Evolutionary conservation across 2,113 vertebrate species (phyloP).

Genomic region (Etheostoma cragini): DNA sequence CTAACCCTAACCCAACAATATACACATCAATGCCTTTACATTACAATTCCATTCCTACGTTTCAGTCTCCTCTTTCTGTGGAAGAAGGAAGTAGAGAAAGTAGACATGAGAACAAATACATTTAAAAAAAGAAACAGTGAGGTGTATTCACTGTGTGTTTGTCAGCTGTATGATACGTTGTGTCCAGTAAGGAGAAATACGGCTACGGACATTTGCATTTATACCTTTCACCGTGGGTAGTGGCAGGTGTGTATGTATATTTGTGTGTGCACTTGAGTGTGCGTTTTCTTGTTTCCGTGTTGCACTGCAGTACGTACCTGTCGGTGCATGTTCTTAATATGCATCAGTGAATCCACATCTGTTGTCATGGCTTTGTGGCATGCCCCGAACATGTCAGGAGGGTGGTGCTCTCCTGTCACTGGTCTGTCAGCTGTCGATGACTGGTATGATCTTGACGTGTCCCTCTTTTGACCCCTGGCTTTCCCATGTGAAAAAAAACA

Average conservation of each 20-base stretch:
- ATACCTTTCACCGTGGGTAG: not conserved
- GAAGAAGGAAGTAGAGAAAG: not conserved
- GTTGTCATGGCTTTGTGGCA: slow-evolving; percentile 47
- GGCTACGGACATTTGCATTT: not conserved
- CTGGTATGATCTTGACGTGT: slow-evolving; percentile 17
- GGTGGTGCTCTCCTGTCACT: slow-evolving; percentile 21
- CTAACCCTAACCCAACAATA: too few relatives aligned
- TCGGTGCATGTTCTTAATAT: slow-evolving; percentile 17
- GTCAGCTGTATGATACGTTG: not conserved
- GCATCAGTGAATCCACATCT: slow-evolving; percentile 38
- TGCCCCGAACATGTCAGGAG: slow-evolving; percentile 40
- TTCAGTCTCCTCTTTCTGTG: not conserved
- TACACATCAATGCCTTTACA: too few relatives aligned
- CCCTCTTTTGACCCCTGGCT: slow-evolving; percentile 17
- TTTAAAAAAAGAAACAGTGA: not conserved
- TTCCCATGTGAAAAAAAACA: not conserved
- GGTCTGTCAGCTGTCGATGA: slow-evolving; percentile 18
- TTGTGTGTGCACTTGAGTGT: not conserved
- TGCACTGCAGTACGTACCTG: not conserved
- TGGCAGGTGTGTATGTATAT: not conserved
- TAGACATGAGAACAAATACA: not conserved
- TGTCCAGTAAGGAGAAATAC: not conserved
- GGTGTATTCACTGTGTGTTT: not conserved
- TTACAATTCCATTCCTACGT: too few relatives aligned
- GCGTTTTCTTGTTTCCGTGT: not conserved